phyloP scores from a whole-genome alignment of 2,113 vertebrate genomes.

The Pipa parva region DNA sequence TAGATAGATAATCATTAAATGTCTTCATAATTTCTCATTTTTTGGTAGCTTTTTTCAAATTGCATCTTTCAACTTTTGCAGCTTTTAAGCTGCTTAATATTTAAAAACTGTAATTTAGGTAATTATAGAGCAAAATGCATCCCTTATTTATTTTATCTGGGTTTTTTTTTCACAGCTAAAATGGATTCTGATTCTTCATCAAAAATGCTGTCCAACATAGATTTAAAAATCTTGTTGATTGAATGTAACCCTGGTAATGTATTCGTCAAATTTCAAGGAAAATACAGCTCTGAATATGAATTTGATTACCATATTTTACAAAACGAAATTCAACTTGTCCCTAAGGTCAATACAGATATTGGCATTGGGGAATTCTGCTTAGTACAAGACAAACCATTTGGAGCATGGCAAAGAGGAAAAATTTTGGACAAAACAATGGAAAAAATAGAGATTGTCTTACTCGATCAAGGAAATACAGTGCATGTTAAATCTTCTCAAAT shows the following conservation, averaged over 20 bases:
- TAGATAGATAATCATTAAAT: no score
- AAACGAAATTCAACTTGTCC: slow-evolving; percentile 72
- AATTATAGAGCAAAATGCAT: accelerated
- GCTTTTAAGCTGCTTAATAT: no score
- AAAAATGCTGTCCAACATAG: slow-evolving; percentile 56
- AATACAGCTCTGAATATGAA: slow-evolving; percentile 62
- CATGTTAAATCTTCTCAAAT: slow-evolving; percentile 58
- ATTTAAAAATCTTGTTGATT: slow-evolving; percentile 73
- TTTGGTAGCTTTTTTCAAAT: no score
- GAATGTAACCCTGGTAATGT: slow-evolving; percentile 71
- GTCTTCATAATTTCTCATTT: no score
- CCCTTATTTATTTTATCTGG: slow-evolving; percentile 18
- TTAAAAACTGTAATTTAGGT: background rate
- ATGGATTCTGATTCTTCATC: slow-evolving; percentile 51
- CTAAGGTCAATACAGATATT: slow-evolving; percentile 62
- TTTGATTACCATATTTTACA: slow-evolving; percentile 83
- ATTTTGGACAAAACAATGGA: slow-evolving; percentile 63
- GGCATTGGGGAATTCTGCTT: slow-evolving; percentile 73
- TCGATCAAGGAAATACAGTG: slow-evolving; percentile 74
- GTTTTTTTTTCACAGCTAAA: slow-evolving; percentile 64
- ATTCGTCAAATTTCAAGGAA: slow-evolving; percentile 80
- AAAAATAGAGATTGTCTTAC: slow-evolving; percentile 69
- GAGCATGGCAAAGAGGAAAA: slow-evolving; percentile 83
- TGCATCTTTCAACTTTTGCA: no score
- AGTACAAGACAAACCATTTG: slow-evolving; percentile 70